Base-by-base conservation (phyloP, 2,888 invertebrate genomes). In the Oasisia sp. region DNA sequence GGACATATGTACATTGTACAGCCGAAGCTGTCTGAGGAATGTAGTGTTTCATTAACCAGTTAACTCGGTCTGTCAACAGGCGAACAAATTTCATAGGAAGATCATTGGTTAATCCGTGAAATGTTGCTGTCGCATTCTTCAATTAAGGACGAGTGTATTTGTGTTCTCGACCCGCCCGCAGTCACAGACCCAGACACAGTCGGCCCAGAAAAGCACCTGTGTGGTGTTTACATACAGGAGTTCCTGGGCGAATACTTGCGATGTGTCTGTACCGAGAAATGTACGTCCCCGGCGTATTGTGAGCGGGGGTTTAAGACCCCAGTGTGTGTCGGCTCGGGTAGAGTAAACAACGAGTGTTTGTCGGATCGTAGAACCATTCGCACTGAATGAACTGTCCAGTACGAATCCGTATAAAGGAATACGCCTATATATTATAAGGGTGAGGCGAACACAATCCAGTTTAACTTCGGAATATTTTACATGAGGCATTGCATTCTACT, bases 171-270 rank as follows among this genome's bases (percentile, higher is more conserved):
- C 27, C 74, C 27, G n/a, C 74, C 74, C 74, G 74, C 74, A 74
- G 74, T 27, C 74, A 7, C n/a, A 27, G 74, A 58, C 5, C 74
- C 19, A 7, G 74, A 74, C 7, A 19, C 19, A 7, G 74, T n/a
- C 74, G 74, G 27, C 74, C 74, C 74, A 74, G 74, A 74, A 14
- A 74, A 74, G 74, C 74, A 74, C 74, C 74, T 74, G 74, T 74
- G 27, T 74, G 74, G 7, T 74, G 74, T 74, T 74, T 74, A 74
- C 74, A 7, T 74, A 27, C 74, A 7, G 74, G 27, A 19, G 74
- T 74, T 74, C 74, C 74, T 19, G 7, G 27, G 74, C 27, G 74
- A 74, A 74, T 74, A 74, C 74, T 74, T 74, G 74, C 74, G 1
- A 74, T 74, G 27, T 74, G 74, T 74, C 74, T n/a, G 74, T 74